These are phyloP conservation scores for Gasteruption jaculator DNA, from an alignment of 2,888 invertebrate genomes.

Conservation along the genomic window DNA sequence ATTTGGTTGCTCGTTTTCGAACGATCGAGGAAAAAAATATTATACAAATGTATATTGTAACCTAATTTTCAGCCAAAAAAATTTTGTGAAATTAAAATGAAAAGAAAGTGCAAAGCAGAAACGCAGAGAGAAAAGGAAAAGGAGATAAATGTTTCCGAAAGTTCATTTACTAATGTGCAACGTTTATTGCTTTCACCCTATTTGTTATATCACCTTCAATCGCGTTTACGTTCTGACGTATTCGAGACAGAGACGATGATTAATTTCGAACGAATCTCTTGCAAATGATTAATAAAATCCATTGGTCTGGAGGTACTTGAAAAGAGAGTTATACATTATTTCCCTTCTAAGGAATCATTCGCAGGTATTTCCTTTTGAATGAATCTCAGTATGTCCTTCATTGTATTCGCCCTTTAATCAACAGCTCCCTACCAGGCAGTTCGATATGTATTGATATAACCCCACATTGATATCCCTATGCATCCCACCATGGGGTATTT, in stretches of 20 bases:
- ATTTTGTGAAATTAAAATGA: too few relatives aligned
- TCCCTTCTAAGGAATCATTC: slow-evolving; percentile 15
- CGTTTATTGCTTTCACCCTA: too few relatives aligned
- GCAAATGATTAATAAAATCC: not conserved
- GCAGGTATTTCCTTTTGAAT: slow-evolving; percentile 27
- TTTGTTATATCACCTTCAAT: slow-evolving; percentile 13
- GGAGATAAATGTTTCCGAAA: too few relatives aligned
- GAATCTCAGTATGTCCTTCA: slow-evolving; percentile 27
- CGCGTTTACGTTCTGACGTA: not conserved
- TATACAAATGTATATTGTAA: too few relatives aligned
- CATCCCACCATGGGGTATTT: slow-evolving; percentile 32
- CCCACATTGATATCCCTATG: slow-evolving; percentile 12
- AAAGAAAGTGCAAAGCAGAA: too few relatives aligned
- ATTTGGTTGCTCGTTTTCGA: too few relatives aligned
- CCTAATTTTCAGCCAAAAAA: too few relatives aligned
- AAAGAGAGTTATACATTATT: not conserved
- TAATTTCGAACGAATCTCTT: not conserved
- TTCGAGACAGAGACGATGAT: too few relatives aligned
- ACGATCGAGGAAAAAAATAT: too few relatives aligned
- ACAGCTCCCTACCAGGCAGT: slow-evolving; percentile 37
- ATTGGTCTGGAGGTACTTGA: not conserved
- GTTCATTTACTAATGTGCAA: too few relatives aligned
- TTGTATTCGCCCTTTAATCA: slow-evolving; percentile 41
- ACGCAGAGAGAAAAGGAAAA: too few relatives aligned
- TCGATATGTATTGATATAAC: slow-evolving; percentile 44